phyloP scores from a whole-genome alignment of 2,797 vertebrate species.

The Enteromius mattozi region DNA sequence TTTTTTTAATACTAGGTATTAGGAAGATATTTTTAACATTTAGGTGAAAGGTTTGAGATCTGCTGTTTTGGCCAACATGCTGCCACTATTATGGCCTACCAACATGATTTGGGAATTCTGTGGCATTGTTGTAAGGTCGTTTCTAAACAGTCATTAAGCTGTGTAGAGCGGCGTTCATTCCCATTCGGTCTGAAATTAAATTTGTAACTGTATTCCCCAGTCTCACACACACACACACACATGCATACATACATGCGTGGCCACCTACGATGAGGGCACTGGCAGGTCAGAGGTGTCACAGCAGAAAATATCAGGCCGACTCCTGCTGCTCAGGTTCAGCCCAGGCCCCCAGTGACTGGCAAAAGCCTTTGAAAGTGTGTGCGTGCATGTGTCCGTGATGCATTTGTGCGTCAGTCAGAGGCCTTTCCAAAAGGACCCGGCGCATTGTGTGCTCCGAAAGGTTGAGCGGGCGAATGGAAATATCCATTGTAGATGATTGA shows the following conservation, averaged over 20 bases:
- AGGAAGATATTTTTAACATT: background rate
- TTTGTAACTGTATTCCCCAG: slow-evolving; percentile 26
- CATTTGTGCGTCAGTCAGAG: slow-evolving; percentile 40
- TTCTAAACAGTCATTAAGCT: background rate
- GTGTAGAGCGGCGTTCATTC: background rate
- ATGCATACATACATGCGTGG: background rate
- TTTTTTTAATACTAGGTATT: too few species aligned
- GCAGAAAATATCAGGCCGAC: slow-evolving; percentile 60
- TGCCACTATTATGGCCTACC: background rate
- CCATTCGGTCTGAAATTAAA: slow-evolving; percentile 29
- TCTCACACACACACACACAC: slow-evolving; percentile 14
- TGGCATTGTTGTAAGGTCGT: background rate
- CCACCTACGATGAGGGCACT: slow-evolving; percentile 45
- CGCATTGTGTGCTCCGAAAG: slow-evolving; percentile 46
- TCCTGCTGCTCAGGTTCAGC: slow-evolving; percentile 57
- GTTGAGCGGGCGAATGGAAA: slow-evolving; percentile 54
- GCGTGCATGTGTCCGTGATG: slow-evolving; percentile 36
- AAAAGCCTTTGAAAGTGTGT: slow-evolving; percentile 53
- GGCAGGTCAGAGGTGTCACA: slow-evolving; percentile 56
- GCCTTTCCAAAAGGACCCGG: slow-evolving; percentile 29
- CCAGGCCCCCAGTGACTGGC: slow-evolving; percentile 50
- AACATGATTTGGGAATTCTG: background rate
- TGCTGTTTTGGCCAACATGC: background rate
- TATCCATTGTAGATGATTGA: slow-evolving; percentile 54
- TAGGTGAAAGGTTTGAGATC: background rate